Evolutionary conservation across 2,113 vertebrate genomes (phyloP).

Genomic region (Peucedramus taeniatus): DNA sequence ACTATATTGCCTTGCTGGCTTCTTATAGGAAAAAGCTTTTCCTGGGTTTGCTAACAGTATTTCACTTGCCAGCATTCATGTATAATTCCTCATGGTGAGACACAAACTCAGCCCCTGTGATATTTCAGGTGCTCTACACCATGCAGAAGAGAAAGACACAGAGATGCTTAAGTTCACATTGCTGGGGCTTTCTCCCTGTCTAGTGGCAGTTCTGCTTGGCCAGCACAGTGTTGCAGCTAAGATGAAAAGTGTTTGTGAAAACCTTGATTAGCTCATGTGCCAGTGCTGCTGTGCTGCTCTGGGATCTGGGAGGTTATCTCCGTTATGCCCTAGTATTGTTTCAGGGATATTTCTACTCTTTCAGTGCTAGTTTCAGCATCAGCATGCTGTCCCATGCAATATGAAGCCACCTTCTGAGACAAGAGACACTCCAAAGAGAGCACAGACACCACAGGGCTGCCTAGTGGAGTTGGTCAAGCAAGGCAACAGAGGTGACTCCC

Average conservation of each 20-base stretch:
- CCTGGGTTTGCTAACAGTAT: not conserved
- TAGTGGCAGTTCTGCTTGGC: not conserved
- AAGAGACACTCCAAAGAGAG: not conserved
- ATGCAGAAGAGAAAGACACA: not conserved
- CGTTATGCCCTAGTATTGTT: not conserved
- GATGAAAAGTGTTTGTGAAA: not conserved
- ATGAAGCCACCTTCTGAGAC: not conserved
- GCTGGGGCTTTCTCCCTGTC: not conserved
- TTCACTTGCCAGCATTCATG: not conserved
- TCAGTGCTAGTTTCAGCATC: not conserved
- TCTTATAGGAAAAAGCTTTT: not conserved
- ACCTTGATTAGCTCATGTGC: not conserved
- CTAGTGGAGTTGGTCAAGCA: not conserved
- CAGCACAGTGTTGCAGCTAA: not conserved
- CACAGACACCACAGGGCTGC: not conserved
- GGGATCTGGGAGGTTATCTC: not conserved
- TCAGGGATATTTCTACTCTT: not conserved
- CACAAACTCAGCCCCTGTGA: not conserved
- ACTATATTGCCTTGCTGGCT: not conserved
- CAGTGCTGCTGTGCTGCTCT: not conserved
- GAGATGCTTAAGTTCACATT: not conserved
- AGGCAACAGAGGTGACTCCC: not conserved
- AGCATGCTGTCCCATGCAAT: not conserved
- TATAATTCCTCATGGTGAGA: not conserved
- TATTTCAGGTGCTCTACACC: not conserved